phyloP scores from a whole-genome alignment of 1,140 invertebrate genomes.

The Caenorhabditis briggsae region DNA sequence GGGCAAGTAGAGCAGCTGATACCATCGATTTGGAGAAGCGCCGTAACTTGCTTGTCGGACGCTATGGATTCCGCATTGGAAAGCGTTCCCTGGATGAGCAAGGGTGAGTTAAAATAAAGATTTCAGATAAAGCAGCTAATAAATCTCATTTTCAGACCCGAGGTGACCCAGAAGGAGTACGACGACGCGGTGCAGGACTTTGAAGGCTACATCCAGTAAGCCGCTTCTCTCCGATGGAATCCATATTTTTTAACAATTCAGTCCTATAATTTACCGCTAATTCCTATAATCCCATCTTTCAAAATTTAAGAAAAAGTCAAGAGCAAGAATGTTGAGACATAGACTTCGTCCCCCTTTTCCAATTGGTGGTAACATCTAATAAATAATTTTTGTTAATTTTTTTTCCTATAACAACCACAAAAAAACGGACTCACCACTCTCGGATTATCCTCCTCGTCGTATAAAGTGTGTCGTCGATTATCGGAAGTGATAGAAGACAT shows the following conservation, averaged over 20 bases:
- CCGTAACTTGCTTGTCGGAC: conserved; percentile 13
- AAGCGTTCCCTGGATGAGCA: not conserved
- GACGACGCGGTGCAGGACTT: not conserved
- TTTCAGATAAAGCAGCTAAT: too few relatives aligned
- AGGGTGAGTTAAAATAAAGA: not conserved
- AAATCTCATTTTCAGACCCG: too few relatives aligned
- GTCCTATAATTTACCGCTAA: too few relatives aligned
- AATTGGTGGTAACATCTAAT: not conserved
- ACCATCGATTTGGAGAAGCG: not conserved
- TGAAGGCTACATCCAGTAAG: not conserved
- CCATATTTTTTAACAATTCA: too few relatives aligned
- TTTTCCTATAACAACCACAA: not conserved
- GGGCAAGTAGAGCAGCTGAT: not conserved
- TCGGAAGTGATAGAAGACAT: conserved; percentile 41
- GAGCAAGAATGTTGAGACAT: not conserved
- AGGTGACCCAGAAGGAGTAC: not conserved
- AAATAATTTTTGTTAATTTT: not conserved
- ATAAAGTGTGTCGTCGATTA: conserved; percentile 29
- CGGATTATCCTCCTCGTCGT: conserved; percentile 55
- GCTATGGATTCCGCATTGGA: conserved; percentile 32
- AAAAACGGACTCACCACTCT: conserved; percentile 39
- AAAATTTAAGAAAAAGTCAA: not conserved
- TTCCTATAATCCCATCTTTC: too few relatives aligned
- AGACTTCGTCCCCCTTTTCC: not conserved
- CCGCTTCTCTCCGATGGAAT: not conserved